Percentiles rank a stretch among this genome's conserved stretches.
phyloP scores from a whole-genome alignment of 1,140 invertebrate genomes.

The Bathynomus jamesi region DNA sequence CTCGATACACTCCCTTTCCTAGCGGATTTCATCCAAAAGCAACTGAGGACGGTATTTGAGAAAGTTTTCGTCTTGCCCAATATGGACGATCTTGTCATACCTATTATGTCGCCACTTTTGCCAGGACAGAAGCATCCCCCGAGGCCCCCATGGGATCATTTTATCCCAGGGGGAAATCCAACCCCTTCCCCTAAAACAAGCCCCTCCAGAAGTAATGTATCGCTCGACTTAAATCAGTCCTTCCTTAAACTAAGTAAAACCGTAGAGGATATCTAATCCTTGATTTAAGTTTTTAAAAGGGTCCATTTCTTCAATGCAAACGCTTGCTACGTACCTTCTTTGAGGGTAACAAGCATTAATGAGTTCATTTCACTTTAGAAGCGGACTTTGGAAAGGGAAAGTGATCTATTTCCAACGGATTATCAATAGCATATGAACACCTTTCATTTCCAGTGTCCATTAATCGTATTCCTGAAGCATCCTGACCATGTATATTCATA shows the following conservation, averaged over 20 bases:
- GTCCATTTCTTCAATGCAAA: too few relatives aligned
- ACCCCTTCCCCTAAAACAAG: not conserved
- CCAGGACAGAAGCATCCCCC: conserved; percentile 37
- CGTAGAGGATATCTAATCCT: too few relatives aligned
- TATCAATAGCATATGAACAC: too few relatives aligned
- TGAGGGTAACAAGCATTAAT: too few relatives aligned
- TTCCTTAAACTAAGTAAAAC: not conserved
- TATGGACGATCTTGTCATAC: conserved; percentile 82
- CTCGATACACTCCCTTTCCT: conserved; percentile 68
- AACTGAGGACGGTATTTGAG: conserved; percentile 63
- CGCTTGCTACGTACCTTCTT: too few relatives aligned
- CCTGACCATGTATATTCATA: too few relatives aligned
- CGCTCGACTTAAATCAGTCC: not conserved
- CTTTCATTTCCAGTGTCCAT: too few relatives aligned
- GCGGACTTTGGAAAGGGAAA: too few relatives aligned
- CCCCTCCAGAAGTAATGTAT: not conserved
- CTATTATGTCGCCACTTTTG: conserved; percentile 45
- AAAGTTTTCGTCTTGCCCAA: conserved; percentile 83
- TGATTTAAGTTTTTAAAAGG: too few relatives aligned
- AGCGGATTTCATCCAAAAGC: conserved; percentile 85
- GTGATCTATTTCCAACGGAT: too few relatives aligned
- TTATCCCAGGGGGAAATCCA: not conserved
- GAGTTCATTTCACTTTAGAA: too few relatives aligned
- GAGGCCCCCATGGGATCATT: conserved; percentile 57
- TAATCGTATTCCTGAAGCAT: too few relatives aligned